phyloP scores from a whole-genome alignment of 2,888 invertebrate species.

The Adineta ricciae region DNA sequence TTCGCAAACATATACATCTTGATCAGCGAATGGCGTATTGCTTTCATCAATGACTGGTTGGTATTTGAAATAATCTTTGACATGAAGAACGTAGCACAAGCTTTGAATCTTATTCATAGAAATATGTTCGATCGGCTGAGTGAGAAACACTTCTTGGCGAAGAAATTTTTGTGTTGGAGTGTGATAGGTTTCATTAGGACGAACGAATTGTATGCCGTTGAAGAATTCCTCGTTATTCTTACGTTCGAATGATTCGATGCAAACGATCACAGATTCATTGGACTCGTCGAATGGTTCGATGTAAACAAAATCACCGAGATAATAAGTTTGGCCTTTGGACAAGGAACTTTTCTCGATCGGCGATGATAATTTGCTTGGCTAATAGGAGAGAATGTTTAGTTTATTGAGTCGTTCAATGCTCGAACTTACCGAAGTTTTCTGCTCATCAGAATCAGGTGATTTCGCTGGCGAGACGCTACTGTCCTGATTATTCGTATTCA shows the following conservation, averaged over 20 bases:
- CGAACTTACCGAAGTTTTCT: not conserved
- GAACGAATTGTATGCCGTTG: constrained; percentile 71
- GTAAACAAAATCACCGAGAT: constrained; percentile 83
- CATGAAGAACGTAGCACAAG: constrained; percentile 80
- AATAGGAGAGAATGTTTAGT: not conserved
- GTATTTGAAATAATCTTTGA: constrained; percentile 82
- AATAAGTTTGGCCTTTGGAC: constrained; percentile 64
- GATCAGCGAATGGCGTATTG: constrained; percentile 57
- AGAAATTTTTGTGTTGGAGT: constrained; percentile 85
- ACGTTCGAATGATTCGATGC: constrained; percentile 76
- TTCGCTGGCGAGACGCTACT: not conserved
- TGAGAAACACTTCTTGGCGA: constrained; percentile 86
- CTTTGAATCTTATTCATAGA: constrained; percentile 75
- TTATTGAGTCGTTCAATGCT: too few relatives aligned
- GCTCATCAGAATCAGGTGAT: constrained; percentile 12
- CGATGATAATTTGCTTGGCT: not conserved
- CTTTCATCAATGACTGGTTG: constrained; percentile 59
- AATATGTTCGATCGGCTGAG: constrained; percentile 72
- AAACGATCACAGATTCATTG: constrained; percentile 61
- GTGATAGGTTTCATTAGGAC: constrained; percentile 91
- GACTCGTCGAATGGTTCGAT: constrained; percentile 51
- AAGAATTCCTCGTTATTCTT: constrained; percentile 67
- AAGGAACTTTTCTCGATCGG: constrained; percentile 37
- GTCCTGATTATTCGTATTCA: not conserved
- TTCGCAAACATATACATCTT: constrained; percentile 92